Conservation (phyloP, 2,888 invertebrate genomes). For the Cataglyphis rosenhaueri region DNA sequence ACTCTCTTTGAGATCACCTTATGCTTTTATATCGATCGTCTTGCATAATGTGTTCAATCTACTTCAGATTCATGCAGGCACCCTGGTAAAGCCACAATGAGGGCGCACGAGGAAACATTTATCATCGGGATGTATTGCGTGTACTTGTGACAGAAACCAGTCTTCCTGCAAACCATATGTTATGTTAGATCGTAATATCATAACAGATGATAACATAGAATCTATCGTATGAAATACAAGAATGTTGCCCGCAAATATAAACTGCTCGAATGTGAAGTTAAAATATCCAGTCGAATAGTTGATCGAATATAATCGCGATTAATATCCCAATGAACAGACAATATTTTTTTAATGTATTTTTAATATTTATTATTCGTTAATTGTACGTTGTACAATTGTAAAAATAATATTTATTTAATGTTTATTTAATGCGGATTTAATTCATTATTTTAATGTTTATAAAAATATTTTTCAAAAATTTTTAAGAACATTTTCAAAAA, state of each 20-base stretch:
- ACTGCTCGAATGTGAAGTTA: background rate
- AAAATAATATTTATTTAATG: too few species aligned
- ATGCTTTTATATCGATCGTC: background rate
- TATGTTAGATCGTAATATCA: constrained; percentile 15
- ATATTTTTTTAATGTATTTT: too few species aligned
- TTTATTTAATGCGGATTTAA: too few species aligned
- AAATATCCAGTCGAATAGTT: background rate
- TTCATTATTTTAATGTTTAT: too few species aligned
- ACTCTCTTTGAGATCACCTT: background rate
- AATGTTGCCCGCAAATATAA: background rate
- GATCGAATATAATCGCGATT: background rate
- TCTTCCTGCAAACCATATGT: background rate
- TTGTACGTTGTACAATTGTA: too few species aligned
- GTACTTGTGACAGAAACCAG: background rate
- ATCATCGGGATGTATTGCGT: constrained; percentile 17
- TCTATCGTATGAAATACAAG: background rate
- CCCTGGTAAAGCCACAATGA: constrained; percentile 29
- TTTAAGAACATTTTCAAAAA: too few species aligned
- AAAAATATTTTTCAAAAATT: too few species aligned
- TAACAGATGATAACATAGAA: background rate
- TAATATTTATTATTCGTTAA: too few species aligned
- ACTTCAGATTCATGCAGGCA: constrained; percentile 28
- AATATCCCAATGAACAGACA: too few species aligned
- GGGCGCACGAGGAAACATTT: background rate
- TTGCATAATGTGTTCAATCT: constrained; percentile 1